Evolutionary conservation across 2,888 invertebrate species (phyloP).

Genomic region (Andrena trimmerana): DNA sequence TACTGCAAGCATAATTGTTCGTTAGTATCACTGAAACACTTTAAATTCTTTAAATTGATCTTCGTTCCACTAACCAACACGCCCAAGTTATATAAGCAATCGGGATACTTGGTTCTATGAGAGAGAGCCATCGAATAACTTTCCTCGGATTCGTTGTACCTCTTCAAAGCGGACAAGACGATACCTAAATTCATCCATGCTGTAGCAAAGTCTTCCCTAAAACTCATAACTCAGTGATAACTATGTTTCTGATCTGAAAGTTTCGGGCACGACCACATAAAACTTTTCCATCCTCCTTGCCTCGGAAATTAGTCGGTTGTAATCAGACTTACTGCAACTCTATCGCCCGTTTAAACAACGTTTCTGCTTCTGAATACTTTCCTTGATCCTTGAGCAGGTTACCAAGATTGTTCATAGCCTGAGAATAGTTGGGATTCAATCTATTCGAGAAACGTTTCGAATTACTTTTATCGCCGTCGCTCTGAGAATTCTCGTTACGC

Average conservation of each 20-base stretch:
- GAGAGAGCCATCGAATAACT: slow-evolving; percentile 93
- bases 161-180: slow-evolving; percentile 91
- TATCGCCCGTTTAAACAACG: slow-evolving; percentile 90
- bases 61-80: slow-evolving; percentile 90
- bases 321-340: slow-evolving; percentile 88
- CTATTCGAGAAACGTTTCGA: slow-evolving; percentile 81
- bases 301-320: slow-evolving; percentile 16
- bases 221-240: slow-evolving; percentile 62
- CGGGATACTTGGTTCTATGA: slow-evolving; percentile 93
- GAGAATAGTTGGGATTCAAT: slow-evolving; percentile 93
- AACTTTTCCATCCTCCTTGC: background rate
- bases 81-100: slow-evolving; percentile 97
- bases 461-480: background rate
- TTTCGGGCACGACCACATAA: background rate
- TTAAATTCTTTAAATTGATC: slow-evolving; percentile 15
- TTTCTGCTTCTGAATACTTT: slow-evolving; percentile 90
- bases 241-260: slow-evolving; percentile 8
- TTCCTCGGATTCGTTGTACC: slow-evolving; percentile 90
- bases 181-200: slow-evolving; percentile 99
- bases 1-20: slow-evolving; percentile 87
- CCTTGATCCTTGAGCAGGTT: slow-evolving; percentile 92
- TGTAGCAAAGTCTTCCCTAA: slow-evolving; percentile 94
- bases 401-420: slow-evolving; percentile 97
- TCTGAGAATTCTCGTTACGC: background rate
- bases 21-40: background rate